Percentiles rank a stretch among this genome's conserved stretches.
These are phyloP conservation scores for Falco peregrinus DNA, from an alignment of 2,797 vertebrate species.

Conservation along the genomic window DNA sequence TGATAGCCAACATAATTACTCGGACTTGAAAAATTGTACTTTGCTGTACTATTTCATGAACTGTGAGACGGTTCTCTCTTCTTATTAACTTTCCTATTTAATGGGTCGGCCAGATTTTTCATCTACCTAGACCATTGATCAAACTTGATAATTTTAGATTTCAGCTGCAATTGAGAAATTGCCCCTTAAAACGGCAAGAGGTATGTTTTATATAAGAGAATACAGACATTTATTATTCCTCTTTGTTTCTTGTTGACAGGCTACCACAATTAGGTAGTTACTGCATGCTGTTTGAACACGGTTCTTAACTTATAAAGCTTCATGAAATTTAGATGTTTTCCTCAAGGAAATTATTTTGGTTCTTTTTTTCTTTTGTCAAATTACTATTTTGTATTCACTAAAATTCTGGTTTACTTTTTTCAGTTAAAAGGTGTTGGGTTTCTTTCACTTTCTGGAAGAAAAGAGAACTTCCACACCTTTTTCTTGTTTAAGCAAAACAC, in stretches of 20 bases:
- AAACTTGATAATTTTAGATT: constrained; percentile 54
- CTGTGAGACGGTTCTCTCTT: constrained; percentile 59
- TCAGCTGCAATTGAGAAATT: constrained; percentile 3
- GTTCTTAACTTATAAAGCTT: background rate
- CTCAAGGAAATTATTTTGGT: background rate
- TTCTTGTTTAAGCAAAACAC: background rate
- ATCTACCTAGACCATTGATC: constrained; percentile 57
- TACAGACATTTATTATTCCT: background rate
- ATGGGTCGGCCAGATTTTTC: constrained; percentile 59
- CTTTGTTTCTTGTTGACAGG: background rate
- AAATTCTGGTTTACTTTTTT: background rate
- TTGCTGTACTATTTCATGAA: constrained; percentile 71
- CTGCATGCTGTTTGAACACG: background rate
- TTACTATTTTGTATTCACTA: background rate
- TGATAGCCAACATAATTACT: constrained; percentile 73
- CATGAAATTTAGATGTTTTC: background rate
- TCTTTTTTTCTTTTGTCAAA: background rate
- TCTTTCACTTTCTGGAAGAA: background rate
- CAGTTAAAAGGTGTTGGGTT: background rate
- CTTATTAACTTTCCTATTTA: constrained; percentile 70
- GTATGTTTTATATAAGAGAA: background rate
- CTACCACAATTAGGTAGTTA: background rate
- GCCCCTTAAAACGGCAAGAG: background rate
- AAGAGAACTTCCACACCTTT: background rate
- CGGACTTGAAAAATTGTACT: constrained; percentile 76